Base-by-base conservation (phyloP, 2,113 vertebrate species). In the Catharus minimus region DNA sequence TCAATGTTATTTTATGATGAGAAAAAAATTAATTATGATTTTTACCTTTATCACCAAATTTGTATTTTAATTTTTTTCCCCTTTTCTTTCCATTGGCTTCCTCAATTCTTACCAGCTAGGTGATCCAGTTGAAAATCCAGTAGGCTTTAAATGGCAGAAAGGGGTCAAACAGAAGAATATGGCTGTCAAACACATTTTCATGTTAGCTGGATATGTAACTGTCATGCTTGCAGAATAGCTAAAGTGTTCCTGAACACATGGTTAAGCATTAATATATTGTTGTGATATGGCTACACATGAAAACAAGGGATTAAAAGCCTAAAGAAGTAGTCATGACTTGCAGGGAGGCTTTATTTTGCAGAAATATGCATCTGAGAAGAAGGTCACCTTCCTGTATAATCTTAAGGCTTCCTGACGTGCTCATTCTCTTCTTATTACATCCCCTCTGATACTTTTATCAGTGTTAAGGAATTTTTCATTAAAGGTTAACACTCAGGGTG, bases 61-160 rank as follows among this genome's bases (percentile, higher is more conserved):
- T 77, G 11, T 1, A 20, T 38, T 65, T 72, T 69, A 22, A 8
- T 0, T 9, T 58, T 50, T 21, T 6, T 1, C 2, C 2, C 1
- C 2, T 10, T 41, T 74, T 66, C 6, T 46, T 87, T 61, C 22
- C 43, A 8, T 52, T 46, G 32, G 4, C 19, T 79, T 76, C 26
- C 9, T 83, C 0, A 1, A 39, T 57, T 68, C 38, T 85, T 56
- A 65, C 27, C 22, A 79, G 9, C n/a, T 76, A 10, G 20, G 13
- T 22, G 85, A 68, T 91, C 8, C 49, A 72, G 30, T 4, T 84
- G 38, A 53, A 86, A 91, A 68, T 72, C 21, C 46, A 72, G 49
- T 18, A 46, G 38, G 22, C 12, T 41, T n/a, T 72, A 65, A 79
- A 72, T 65, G 82, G 10, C 10, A 66, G 33, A 72, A 91, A 82